Percentiles rank a stretch among this genome's conserved stretches.
phyloP scores from a whole-genome alignment of 2,113 vertebrate species.

The Redunca redunca region DNA sequence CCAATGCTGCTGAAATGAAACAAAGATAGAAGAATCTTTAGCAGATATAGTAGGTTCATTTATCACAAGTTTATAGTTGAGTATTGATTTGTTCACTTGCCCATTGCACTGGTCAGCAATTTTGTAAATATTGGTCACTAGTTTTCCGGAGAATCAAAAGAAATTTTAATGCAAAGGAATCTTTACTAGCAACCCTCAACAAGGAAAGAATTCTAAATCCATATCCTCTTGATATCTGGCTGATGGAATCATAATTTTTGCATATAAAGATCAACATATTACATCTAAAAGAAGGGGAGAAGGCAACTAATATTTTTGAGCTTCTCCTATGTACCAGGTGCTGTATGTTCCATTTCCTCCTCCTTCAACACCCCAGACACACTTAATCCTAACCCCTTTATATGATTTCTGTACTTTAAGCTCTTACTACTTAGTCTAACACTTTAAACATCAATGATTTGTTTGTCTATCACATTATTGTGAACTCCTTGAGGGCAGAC shows the following conservation, averaged over 20 bases:
- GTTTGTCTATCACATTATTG: background rate
- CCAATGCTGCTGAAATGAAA: background rate
- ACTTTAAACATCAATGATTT: background rate
- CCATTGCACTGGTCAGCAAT: background rate
- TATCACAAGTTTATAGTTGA: background rate
- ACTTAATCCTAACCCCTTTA: background rate
- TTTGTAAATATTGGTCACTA: background rate
- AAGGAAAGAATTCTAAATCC: background rate
- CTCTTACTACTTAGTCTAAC: background rate
- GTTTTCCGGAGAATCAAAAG: background rate
- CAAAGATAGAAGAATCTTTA: background rate
- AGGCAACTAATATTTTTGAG: background rate
- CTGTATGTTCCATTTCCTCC: background rate
- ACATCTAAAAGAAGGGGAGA: background rate
- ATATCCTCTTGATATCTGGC: background rate
- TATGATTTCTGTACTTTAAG: background rate
- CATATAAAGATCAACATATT: background rate
- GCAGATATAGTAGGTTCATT: background rate
- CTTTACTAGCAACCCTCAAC: background rate
- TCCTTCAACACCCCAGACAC: background rate
- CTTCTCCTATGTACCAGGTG: background rate
- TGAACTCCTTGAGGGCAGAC: background rate
- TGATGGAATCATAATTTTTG: background rate
- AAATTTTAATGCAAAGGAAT: background rate
- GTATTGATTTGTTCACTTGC: background rate